phyloP scores from a whole-genome alignment of 2,888 invertebrate species.

The Balanococcus diminutus region DNA sequence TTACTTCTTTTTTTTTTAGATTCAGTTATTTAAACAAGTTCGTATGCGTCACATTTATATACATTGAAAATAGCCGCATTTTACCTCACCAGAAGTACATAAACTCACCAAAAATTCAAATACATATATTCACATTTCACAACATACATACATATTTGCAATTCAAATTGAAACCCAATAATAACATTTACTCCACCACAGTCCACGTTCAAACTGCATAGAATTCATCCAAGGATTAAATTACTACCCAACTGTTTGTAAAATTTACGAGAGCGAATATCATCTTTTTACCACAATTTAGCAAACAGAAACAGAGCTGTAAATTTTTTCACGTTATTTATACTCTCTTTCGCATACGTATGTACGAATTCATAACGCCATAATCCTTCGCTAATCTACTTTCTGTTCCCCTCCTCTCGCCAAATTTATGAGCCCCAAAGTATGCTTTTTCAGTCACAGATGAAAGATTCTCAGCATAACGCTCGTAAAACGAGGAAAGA shows the following conservation, averaged over 20 bases:
- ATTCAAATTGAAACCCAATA: not conserved
- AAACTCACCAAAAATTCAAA: no score
- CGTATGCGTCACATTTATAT: no score
- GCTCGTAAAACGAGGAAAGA: not conserved
- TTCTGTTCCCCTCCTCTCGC: not conserved
- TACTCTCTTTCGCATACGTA: no score
- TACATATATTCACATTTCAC: no score
- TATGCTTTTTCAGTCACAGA: conserved; percentile 15
- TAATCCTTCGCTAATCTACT: not conserved
- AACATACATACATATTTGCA: no score
- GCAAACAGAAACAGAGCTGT: not conserved
- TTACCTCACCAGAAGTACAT: no score
- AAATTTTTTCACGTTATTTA: not conserved
- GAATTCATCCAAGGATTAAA: not conserved
- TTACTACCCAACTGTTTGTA: not conserved
- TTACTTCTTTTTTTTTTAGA: no score
- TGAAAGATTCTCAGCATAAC: not conserved
- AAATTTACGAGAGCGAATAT: conserved; percentile 17
- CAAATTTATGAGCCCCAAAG: not conserved
- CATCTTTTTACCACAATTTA: not conserved
- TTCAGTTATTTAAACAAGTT: no score
- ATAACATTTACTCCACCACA: not conserved
- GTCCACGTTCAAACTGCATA: not conserved
- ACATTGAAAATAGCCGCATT: no score
- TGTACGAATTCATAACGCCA: not conserved